These are phyloP conservation scores for Phalacrocorax carbo DNA, from an alignment of 2,113 vertebrate species.

Conservation along the genomic window DNA sequence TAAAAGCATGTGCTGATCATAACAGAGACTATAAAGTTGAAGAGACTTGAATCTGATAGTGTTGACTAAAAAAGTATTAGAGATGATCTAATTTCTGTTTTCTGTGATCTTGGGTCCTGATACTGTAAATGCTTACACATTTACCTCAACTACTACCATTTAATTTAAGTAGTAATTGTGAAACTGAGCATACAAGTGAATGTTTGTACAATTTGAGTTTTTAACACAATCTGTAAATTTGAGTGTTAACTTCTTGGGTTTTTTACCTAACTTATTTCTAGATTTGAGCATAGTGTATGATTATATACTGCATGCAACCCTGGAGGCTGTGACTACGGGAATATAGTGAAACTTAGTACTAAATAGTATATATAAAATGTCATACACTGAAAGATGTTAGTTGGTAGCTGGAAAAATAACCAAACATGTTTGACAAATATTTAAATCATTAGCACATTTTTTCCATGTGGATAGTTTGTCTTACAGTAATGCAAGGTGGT, in stretches of 20 bases:
- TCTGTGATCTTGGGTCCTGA: accelerated
- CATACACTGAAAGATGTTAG: background rate
- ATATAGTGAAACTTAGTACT: background rate
- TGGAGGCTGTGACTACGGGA: background rate
- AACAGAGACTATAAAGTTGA: background rate
- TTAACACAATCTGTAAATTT: background rate
- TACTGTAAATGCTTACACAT: background rate
- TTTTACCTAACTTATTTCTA: background rate
- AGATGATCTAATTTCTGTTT: background rate
- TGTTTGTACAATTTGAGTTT: background rate
- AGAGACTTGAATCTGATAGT: background rate
- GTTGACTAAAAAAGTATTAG: background rate
- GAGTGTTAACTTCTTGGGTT: background rate
- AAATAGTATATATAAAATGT: background rate
- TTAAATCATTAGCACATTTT: background rate
- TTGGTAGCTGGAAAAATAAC: background rate
- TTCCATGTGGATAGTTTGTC: background rate
- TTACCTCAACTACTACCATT: background rate
- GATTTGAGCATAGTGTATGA: background rate
- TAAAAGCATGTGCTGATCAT: background rate
- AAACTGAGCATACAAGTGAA: background rate
- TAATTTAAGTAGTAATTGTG: background rate
- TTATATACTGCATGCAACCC: background rate
- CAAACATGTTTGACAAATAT: background rate
- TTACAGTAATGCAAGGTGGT: background rate